Evolutionary conservation across 2,113 vertebrate species (phyloP), one percentile per base, ranked within the genome.

Genomic region (Cyprinodon brontotheroides): DNA sequence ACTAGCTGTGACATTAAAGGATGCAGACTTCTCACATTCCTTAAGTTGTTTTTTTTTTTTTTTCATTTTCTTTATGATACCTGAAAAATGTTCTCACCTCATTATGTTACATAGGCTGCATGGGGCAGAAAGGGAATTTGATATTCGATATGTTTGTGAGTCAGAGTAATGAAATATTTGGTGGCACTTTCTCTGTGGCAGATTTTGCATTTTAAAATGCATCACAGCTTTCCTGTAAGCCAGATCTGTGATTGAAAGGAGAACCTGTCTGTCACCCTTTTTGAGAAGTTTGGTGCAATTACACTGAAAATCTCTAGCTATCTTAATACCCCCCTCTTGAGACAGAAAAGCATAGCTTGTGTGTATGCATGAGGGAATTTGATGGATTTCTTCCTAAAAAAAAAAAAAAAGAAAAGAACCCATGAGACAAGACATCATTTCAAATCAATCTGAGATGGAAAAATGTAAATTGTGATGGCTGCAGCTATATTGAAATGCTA

Each of bases 301-400:
- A 91, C 92, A 85, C 68, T 65, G 77, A 77, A 90, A 92, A 93
- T 92, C 90, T 91, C 91, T 92, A 88, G 75, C 67, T 82, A 74
- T 86, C 87, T 84, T 85, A 87, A 79, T 82, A 77, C 74, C 63
- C 68, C 78, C 78, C 74, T 72, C 78, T 62, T 43, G 48, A 71
- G 68, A 72, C 72, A 72, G 70, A 68, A 45, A 72, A 38, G 45
- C 45, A 2, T 63, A 57, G 48, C 48, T 20, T 57, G 48, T 74
- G 50, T 45, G 68, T 22, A 39, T 72, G 64, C 60, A 65, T 70
- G 68, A 74, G 65, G 48, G 41, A 64, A 43, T 65, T 70, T 15
- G 41, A 48, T 70, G 65, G 66, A 39, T 64, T 29, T 65, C 20
- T 14, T 65, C 63, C 68, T 67, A 72, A 77, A 69, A 69, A 57